A percentile compares a stretch with the other conserved stretches of the same genome.
Conservation (phyloP, 2,888 invertebrate species). For the Selenia dentaria region DNA sequence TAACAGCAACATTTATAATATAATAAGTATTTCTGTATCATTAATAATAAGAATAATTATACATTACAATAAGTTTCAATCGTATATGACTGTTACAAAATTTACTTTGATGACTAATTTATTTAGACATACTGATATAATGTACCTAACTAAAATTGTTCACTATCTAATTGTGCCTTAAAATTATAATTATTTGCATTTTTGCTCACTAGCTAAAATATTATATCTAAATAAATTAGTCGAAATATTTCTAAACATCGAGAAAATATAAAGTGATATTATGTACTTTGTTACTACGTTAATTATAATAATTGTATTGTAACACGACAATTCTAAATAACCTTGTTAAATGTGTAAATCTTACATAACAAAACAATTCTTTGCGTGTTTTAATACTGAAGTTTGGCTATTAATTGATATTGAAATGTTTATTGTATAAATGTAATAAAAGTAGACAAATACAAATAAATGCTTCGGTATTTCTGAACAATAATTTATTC, state of each 20-base stretch:
- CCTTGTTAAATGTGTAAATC: too few relatives aligned
- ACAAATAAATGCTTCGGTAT: too few relatives aligned
- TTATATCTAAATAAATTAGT: constrained; percentile 8
- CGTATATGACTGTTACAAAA: constrained; percentile 13
- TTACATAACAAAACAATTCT: too few relatives aligned
- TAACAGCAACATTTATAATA: constrained; percentile 13
- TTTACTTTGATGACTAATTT: constrained; percentile 3
- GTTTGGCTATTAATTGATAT: too few relatives aligned
- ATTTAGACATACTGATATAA: constrained; percentile 9
- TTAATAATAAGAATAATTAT: too few relatives aligned
- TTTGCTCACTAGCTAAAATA: constrained; percentile 9
- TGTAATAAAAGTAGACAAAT: too few relatives aligned
- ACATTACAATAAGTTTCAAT: not conserved
- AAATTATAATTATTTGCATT: constrained; percentile 15
- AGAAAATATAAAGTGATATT: not conserved
- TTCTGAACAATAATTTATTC: not conserved
- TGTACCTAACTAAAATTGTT: constrained; percentile 20
- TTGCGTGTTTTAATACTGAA: too few relatives aligned
- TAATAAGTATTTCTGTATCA: not conserved
- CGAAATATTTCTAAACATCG: constrained; percentile 1
- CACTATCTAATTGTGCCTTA: constrained; percentile 26
- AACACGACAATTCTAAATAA: too few relatives aligned
- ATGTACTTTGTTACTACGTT: not conserved
- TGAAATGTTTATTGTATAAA: too few relatives aligned
- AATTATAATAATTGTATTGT: too few relatives aligned